These are phyloP conservation scores for Aythya baeri DNA, from an alignment of 2,113 vertebrate genomes.

Conservation along the genomic window DNA sequence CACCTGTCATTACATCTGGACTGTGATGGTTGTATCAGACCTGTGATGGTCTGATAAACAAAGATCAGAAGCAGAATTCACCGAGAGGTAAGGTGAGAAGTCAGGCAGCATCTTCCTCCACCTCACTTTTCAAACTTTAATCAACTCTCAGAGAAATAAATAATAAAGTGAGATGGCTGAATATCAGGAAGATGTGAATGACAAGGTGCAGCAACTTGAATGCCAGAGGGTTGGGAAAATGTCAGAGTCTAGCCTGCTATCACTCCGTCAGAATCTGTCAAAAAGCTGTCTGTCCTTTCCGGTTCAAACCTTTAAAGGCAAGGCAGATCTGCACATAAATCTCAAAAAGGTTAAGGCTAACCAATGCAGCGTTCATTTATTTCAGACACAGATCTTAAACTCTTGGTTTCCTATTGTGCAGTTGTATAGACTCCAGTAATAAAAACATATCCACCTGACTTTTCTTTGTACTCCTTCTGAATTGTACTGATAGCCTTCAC, in stretches of 20 bases:
- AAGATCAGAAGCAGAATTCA: background rate
- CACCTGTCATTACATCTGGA: background rate
- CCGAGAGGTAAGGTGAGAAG: background rate
- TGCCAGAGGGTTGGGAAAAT: background rate
- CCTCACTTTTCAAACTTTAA: conserved; percentile 34
- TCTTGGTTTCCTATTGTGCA: background rate
- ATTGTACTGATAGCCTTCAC: background rate
- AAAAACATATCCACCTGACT: background rate
- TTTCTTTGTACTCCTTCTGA: background rate
- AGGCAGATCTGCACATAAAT: conserved; percentile 23
- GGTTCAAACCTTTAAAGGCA: background rate
- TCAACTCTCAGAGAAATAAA: conserved; percentile 17
- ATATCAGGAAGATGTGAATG: conserved; percentile 27
- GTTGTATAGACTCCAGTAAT: background rate
- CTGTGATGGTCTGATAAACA: background rate
- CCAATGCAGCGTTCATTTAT: background rate
- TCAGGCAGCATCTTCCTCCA: background rate
- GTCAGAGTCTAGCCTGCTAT: conserved; percentile 13
- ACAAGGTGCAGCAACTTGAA: conserved; percentile 37
- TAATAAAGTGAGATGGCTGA: background rate
- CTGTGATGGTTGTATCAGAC: background rate
- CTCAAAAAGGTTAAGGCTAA: conserved; percentile 25
- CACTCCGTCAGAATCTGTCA: background rate
- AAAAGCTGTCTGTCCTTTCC: conserved; percentile 8
- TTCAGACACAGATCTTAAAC: background rate